Percentiles rank a stretch among this genome's conserved stretches.
These are phyloP conservation scores for Perca fluviatilis DNA, from an alignment of 2,113 vertebrate genomes.

Conservation along the genomic window DNA sequence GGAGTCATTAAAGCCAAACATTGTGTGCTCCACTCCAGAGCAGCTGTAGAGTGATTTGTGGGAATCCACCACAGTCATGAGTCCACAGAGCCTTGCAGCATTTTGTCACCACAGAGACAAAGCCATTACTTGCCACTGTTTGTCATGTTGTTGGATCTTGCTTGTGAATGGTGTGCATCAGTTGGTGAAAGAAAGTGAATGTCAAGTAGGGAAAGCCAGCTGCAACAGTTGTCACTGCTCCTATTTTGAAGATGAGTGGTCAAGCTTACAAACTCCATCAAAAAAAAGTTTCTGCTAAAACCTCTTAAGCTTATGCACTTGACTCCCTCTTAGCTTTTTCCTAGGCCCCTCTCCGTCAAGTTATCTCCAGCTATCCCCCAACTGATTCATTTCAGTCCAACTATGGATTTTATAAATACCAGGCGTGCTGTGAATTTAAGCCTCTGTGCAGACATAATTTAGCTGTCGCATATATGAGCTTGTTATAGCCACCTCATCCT, in stretches of 20 bases:
- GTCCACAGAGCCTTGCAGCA: slow-evolving; percentile 12
- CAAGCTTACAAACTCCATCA: slow-evolving; percentile 2
- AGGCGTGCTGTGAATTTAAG: slow-evolving; percentile 23
- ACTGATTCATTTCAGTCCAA: slow-evolving; percentile 32
- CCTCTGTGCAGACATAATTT: slow-evolving; percentile 54
- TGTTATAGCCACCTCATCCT: slow-evolving; percentile 48
- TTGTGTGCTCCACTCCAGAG: slow-evolving; percentile 1
- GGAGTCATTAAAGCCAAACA: slow-evolving; percentile 33
- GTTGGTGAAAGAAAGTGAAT: background rate
- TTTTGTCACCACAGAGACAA: slow-evolving; percentile 25
- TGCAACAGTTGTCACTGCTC: background rate
- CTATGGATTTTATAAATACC: slow-evolving; percentile 49
- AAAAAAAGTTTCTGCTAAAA: slow-evolving; percentile 35
- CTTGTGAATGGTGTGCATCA: background rate
- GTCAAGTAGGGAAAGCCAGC: background rate
- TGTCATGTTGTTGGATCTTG: background rate
- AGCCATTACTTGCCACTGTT: slow-evolving; percentile 2
- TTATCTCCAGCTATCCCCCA: slow-evolving; percentile 2
- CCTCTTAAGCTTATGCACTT: slow-evolving; percentile 9
- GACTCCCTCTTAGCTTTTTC: slow-evolving; percentile 16
- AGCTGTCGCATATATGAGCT: slow-evolving; percentile 46
- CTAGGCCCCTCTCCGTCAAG: background rate
- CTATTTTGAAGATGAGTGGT: background rate
- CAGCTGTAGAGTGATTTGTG: slow-evolving; percentile 28
- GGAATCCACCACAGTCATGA: background rate